Conservation (phyloP, 2,113 vertebrate species). For the Carlito syrichta region DNA sequence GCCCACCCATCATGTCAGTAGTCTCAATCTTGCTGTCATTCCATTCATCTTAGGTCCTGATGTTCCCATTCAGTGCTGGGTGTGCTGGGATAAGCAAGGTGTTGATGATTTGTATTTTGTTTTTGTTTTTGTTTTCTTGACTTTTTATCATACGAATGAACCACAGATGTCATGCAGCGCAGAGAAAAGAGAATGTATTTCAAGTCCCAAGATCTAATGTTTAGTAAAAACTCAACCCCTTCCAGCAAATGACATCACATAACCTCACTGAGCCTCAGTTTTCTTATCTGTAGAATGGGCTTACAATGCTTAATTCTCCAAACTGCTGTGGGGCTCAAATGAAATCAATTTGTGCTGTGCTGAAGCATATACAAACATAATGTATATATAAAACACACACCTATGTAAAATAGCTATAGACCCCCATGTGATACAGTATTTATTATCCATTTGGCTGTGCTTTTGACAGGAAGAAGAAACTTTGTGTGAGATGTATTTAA, state of each 20-base stretch:
- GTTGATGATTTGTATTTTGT: too few relatives aligned
- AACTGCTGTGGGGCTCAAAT: neutral
- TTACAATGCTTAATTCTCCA: neutral
- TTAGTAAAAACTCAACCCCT: neutral
- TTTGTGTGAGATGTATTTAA: neutral
- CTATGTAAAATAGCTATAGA: neutral
- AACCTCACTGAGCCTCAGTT: neutral
- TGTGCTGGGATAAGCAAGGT: neutral
- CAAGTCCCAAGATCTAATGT: neutral
- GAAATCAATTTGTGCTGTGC: neutral
- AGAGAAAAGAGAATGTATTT: neutral
- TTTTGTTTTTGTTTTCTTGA: neutral
- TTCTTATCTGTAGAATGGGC: neutral
- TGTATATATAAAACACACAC: neutral
- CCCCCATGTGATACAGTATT: neutral
- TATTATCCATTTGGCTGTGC: neutral
- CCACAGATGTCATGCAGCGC: neutral
- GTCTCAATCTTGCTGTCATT: neutral
- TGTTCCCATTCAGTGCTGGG: neutral
- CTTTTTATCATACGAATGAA: neutral
- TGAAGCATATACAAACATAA: neutral
- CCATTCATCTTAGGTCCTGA: neutral
- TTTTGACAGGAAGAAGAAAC: neutral
- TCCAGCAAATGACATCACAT: neutral
- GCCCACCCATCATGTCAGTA: accelerated